A percentile compares a stretch with the other conserved stretches of the same genome.
Evolutionary conservation across 2,888 invertebrate genomes (phyloP).

Genomic region (Epinotia ramella): DNA sequence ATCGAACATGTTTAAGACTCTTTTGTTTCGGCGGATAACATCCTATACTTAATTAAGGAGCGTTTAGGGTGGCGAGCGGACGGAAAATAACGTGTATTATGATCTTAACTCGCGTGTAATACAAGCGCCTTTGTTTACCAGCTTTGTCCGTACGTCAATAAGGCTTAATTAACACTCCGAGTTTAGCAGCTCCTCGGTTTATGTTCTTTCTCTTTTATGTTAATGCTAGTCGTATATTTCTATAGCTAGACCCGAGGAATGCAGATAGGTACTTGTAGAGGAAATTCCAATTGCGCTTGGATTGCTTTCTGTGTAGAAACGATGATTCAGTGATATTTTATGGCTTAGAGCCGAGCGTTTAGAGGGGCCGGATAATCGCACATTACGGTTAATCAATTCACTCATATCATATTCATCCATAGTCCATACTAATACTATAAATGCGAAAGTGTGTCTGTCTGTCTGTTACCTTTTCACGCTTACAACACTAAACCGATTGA

Average conservation of each 20-base stretch:
- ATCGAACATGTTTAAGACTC: slow-evolving; percentile 15
- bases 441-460: no score
- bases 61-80: slow-evolving; percentile 71
- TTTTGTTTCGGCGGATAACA: slow-evolving; percentile 15
- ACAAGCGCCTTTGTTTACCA: slow-evolving; percentile 29
- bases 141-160: slow-evolving; percentile 52
- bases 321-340: slow-evolving; percentile 33
- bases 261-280: slow-evolving; percentile 53
- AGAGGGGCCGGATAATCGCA: slow-evolving; percentile 40
- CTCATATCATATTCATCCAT: background rate
- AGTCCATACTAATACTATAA: no score
- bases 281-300: slow-evolving; percentile 54
- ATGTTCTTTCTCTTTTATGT: slow-evolving; percentile 58
- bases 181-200: slow-evolving; percentile 50
- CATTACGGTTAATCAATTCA: background rate
- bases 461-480: no score
- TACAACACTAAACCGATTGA: no score
- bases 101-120: slow-evolving; percentile 18
- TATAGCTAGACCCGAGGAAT: slow-evolving; percentile 53
- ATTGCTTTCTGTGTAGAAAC: slow-evolving; percentile 35
- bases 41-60: slow-evolving; percentile 68
- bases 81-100: slow-evolving; percentile 52
- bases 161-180: slow-evolving; percentile 59
- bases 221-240: slow-evolving; percentile 56
- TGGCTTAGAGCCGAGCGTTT: slow-evolving; percentile 49